Evolutionary conservation across 2,113 vertebrate genomes (phyloP).

Genomic region (Balaeniceps rex): DNA sequence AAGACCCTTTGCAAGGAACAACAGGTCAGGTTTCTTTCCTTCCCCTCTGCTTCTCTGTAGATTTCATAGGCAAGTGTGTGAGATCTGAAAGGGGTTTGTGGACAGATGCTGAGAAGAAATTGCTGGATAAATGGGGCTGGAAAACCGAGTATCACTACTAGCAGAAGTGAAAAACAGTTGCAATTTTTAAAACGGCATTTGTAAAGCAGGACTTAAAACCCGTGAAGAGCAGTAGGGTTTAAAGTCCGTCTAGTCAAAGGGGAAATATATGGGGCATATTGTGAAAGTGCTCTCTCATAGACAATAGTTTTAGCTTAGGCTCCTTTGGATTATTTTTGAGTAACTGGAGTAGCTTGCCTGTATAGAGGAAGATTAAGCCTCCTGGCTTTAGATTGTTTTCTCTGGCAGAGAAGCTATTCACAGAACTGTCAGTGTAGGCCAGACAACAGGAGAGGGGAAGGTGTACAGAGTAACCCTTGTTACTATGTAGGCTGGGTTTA

Average conservation of each 20-base stretch:
- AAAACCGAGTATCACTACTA: not conserved
- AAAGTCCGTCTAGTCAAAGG: not conserved
- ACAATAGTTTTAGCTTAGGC: not conserved
- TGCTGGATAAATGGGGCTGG: not conserved
- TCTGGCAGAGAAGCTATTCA: not conserved
- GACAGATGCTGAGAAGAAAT: not conserved
- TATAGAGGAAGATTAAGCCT: not conserved
- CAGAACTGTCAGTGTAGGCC: not conserved
- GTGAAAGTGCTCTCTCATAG: not conserved
- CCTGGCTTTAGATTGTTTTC: not conserved
- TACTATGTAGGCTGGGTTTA: not conserved
- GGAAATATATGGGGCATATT: not conserved
- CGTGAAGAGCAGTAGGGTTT: not conserved
- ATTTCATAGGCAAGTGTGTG: not conserved
- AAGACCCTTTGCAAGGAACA: slow-evolving; percentile 94
- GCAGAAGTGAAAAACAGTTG: not conserved
- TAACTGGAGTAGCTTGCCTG: not conserved
- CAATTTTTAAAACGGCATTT: not conserved
- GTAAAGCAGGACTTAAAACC: not conserved
- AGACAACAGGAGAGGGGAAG: not conserved
- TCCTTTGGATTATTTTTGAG: not conserved
- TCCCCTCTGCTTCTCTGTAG: not conserved
- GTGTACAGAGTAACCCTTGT: not conserved
- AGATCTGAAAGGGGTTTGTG: not conserved
- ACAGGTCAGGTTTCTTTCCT: slow-evolving; percentile 79